A percentile compares a stretch with the other conserved stretches of the same genome.
phyloP scores from a whole-genome alignment of 2,888 invertebrate genomes.

The Adelphocoris suturalis region DNA sequence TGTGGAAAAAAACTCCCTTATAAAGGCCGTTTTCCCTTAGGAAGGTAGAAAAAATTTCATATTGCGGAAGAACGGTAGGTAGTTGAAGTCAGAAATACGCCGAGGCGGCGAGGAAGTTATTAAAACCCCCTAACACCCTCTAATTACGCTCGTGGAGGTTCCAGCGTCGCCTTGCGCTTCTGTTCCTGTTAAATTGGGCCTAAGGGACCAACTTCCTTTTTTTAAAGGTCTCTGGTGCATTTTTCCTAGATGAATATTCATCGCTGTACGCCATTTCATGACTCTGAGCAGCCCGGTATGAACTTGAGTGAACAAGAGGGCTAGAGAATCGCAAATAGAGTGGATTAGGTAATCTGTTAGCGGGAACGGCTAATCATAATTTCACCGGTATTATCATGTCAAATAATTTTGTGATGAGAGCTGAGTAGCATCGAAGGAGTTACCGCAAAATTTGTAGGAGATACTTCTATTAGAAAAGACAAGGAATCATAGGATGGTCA shows the following conservation, averaged over 20 bases:
- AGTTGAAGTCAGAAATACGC: conserved; percentile 32
- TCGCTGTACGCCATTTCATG: neutral
- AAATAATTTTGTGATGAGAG: no score
- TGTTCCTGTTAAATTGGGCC: conserved; percentile 28
- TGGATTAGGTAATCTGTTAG: no score
- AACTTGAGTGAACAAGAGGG: no score
- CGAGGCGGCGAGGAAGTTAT: conserved; percentile 33
- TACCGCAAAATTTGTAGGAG: no score
- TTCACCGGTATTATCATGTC: no score
- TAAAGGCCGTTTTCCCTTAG: neutral
- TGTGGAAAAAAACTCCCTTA: neutral
- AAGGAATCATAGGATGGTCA: no score
- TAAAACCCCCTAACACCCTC: conserved; percentile 32
- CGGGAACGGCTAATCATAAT: no score
- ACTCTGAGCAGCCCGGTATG: neutral
- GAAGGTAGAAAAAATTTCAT: neutral
- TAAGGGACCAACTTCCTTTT: conserved; percentile 1
- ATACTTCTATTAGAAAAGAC: no score
- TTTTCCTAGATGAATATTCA: conserved; percentile 20
- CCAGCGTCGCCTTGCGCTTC: neutral
- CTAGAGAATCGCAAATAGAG: no score
- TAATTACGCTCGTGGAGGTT: conserved; percentile 21
- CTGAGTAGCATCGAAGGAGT: no score
- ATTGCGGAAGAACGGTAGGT: conserved; percentile 12
- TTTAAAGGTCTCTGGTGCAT: neutral